phyloP scores from a whole-genome alignment of 2,797 vertebrate genomes.

The Cheirogaleus major region DNA sequence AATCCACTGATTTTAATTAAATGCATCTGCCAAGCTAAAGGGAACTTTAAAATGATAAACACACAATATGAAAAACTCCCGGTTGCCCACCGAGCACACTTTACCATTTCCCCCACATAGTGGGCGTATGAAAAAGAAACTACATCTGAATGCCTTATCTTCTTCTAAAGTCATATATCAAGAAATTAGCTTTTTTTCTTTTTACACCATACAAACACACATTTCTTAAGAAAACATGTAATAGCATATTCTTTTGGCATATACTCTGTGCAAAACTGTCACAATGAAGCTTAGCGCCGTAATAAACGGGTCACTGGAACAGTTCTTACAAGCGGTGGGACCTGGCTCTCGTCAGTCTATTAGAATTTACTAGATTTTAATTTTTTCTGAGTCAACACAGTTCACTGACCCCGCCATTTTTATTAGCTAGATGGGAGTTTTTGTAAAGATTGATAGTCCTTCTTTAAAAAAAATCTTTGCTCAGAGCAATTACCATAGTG shows the following conservation, averaged over 20 bases:
- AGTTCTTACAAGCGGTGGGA: neutral
- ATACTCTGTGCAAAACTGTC: neutral
- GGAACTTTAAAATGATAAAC: neutral
- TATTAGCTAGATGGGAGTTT: neutral
- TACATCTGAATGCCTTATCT: neutral
- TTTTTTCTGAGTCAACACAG: neutral
- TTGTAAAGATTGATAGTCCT: neutral
- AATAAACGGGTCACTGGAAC: neutral
- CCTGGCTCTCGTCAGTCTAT: neutral
- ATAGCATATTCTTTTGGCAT: neutral
- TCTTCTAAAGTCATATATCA: neutral
- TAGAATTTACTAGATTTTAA: slow-evolving; percentile 3
- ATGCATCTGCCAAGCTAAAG: neutral
- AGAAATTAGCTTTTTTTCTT: slow-evolving; percentile 16
- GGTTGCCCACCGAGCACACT: neutral
- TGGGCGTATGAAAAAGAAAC: neutral
- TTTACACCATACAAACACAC: neutral
- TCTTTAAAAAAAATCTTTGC: neutral
- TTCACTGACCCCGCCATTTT: neutral
- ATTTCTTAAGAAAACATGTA: slow-evolving; percentile 19
- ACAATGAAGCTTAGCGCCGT: neutral
- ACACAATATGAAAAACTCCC: neutral
- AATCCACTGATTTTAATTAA: slow-evolving; percentile 44
- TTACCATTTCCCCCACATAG: neutral
- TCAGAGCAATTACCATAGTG: neutral